Evolutionary conservation across 2,888 invertebrate species (phyloP).

Genomic region (Hymenopus coronatus): DNA sequence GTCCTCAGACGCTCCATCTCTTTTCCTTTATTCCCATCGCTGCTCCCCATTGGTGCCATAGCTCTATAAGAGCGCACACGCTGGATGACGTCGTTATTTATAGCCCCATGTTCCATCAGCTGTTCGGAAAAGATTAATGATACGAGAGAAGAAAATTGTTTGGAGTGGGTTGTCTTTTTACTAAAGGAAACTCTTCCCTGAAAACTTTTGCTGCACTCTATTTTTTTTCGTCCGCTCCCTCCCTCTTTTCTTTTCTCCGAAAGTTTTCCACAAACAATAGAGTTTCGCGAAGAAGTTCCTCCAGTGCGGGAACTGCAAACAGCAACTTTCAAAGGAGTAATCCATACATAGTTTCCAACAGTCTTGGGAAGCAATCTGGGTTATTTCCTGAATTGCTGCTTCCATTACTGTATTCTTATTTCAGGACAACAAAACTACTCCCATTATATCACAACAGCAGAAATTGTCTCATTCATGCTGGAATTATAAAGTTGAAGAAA

Average conservation of each 20-base stretch:
- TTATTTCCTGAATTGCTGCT: no score
- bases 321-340: no score
- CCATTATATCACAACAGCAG: no score
- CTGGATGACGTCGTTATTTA: constrained; percentile 31
- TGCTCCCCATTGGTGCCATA: constrained; percentile 1
- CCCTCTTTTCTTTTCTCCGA: background rate
- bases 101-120: constrained; percentile 35
- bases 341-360: no score
- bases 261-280: background rate
- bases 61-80: constrained; percentile 1
- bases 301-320: no score
- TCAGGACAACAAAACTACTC: no score
- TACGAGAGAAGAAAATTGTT: constrained; percentile 27
- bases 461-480: no score
- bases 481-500: no score
- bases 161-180: constrained; percentile 18
- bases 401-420: no score
- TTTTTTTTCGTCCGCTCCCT: background rate
- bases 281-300: background rate
- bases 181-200: constrained; percentile 20
- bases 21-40: background rate
- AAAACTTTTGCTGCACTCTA: constrained; percentile 20
- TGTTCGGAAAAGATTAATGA: constrained; percentile 36
- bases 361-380: no score
- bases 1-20: constrained; percentile 14